These are phyloP conservation scores for Haemorhous mexicanus DNA, from an alignment of 2,113 vertebrate species.

Conservation along the genomic window DNA sequence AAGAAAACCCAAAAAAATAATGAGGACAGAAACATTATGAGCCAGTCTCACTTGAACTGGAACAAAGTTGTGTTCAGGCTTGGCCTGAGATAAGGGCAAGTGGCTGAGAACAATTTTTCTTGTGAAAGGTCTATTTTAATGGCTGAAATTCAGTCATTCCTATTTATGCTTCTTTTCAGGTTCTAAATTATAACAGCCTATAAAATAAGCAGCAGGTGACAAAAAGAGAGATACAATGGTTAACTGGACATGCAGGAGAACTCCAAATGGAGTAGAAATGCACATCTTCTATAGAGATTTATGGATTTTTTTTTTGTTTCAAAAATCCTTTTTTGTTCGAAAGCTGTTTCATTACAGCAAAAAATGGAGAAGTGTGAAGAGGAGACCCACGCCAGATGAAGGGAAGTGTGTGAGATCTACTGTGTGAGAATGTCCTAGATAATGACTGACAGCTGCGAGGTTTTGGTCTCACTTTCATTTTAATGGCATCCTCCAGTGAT, in stretches of 20 bases:
- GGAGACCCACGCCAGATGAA: neutral
- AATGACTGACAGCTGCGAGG: constrained; percentile 53
- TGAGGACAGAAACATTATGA: neutral
- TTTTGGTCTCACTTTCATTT: constrained; percentile 63
- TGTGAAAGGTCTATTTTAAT: neutral
- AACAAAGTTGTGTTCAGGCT: neutral
- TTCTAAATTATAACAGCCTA: neutral
- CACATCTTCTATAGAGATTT: neutral
- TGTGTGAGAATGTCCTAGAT: constrained; percentile 58
- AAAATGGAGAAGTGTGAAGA: neutral
- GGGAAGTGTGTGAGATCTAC: neutral
- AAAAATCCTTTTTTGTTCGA: neutral
- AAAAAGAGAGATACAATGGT: neutral
- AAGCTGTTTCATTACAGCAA: constrained; percentile 3
- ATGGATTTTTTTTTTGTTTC: neutral
- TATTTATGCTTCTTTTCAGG: constrained; percentile 19
- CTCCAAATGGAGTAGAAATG: neutral
- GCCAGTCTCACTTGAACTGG: neutral
- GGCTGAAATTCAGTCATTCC: neutral
- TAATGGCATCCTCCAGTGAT: constrained; percentile 61
- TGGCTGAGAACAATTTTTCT: neutral
- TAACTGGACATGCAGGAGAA: neutral
- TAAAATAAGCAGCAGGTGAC: constrained; percentile 4
- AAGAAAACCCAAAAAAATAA: neutral
- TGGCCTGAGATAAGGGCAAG: constrained; percentile 22